Conservation (phyloP, 2,888 invertebrate genomes). For the Polyommatus iphigenia region DNA sequence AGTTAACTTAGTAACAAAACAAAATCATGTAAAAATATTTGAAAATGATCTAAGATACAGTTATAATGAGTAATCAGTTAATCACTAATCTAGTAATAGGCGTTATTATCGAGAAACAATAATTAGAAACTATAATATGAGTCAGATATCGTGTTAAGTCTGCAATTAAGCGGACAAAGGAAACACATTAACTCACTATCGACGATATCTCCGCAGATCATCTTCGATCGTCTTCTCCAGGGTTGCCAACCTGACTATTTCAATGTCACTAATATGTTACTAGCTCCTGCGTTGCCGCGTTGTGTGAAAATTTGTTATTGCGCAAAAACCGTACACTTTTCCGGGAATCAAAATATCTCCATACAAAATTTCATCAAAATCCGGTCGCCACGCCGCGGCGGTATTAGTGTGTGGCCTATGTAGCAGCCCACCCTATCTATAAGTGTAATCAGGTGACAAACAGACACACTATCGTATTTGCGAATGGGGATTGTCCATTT, state of each 20-base stretch:
- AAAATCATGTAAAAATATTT: neutral
- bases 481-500: no score
- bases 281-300: neutral
- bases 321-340: no score
- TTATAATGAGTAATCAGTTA: neutral
- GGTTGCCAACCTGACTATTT: no score
- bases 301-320: no score
- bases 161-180: neutral
- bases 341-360: no score
- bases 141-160: neutral
- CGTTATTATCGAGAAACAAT: neutral
- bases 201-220: neutral
- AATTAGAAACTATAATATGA: slow-evolving; percentile 8
- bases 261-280: no score
- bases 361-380: no score
- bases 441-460: no score
- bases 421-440: no score
- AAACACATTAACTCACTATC: neutral
- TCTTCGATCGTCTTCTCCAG: neutral
- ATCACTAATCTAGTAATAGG: neutral
- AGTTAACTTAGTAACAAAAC: neutral
- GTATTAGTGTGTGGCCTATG: no score
- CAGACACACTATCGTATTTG: no score
- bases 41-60: neutral
- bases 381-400: no score